Conservation (phyloP, 2,888 invertebrate species). For the Liposcelis brunnea region DNA sequence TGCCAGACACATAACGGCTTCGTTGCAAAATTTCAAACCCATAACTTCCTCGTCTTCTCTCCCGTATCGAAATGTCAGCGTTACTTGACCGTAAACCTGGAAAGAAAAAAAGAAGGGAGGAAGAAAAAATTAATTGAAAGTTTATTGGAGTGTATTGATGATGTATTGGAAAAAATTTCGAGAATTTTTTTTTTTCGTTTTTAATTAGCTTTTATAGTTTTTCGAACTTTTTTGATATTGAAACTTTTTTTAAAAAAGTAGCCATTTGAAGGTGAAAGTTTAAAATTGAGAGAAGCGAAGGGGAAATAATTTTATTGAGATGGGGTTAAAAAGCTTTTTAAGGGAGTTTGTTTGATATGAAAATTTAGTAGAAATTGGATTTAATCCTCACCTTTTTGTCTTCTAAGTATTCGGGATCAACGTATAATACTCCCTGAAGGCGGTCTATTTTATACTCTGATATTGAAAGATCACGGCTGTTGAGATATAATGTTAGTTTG, state of each 20-base stretch:
- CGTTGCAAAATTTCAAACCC: slow-evolving; percentile 95
- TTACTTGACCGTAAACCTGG: slow-evolving; percentile 60
- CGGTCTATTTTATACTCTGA: slow-evolving; percentile 56
- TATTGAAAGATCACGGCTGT: slow-evolving; percentile 62
- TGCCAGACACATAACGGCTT: slow-evolving; percentile 82
- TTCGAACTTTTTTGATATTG: no score
- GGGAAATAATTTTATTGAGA: no score
- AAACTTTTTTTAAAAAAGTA: no score
- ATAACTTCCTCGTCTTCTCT: slow-evolving; percentile 96
- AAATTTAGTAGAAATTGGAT: no score
- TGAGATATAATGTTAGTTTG: slow-evolving; percentile 66
- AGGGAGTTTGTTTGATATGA: no score
- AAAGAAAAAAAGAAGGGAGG: slow-evolving; percentile 11
- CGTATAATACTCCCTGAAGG: slow-evolving; percentile 77
- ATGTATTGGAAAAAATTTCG: background rate
- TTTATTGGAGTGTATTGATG: background rate
- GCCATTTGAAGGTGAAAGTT: no score
- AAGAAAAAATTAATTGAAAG: no score
- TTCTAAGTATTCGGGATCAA: slow-evolving; percentile 73
- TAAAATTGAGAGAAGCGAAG: no score
- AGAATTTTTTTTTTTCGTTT: no score
- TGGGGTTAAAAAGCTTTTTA: background rate
- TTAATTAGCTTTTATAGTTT: no score
- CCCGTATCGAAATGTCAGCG: slow-evolving; percentile 91
- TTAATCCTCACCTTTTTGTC: slow-evolving; percentile 49